These are phyloP conservation scores for Cordylochernes scorpioides DNA, from an alignment of 2,888 invertebrate species.

Conservation along the genomic window DNA sequence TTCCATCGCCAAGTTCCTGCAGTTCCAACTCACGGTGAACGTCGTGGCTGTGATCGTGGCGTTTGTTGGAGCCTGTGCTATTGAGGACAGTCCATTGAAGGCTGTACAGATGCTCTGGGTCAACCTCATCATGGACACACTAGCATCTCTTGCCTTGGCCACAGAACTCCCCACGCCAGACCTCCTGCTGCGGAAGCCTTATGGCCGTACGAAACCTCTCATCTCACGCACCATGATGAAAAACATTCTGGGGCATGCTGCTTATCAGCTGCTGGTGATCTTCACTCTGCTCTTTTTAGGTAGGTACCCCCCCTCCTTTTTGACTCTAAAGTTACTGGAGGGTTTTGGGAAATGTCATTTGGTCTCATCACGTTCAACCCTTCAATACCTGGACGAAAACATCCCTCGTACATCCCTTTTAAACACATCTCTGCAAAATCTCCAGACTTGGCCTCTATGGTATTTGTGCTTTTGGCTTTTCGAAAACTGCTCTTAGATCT, in stretches of 20 bases:
- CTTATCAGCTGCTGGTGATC: conserved; percentile 30
- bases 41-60: conserved; percentile 94
- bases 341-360: too few relatives aligned
- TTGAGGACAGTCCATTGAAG: conserved; percentile 29
- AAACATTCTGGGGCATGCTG: conserved; percentile 30
- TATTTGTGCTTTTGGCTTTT: too few relatives aligned
- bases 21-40: conserved; percentile 96
- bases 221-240: conserved; percentile 31
- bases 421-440: too few relatives aligned
- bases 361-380: too few relatives aligned
- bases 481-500: too few relatives aligned
- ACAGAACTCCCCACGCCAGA: conserved; percentile 26
- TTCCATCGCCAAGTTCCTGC: conserved; percentile 94
- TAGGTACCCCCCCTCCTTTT: too few relatives aligned
- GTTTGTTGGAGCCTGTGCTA: conserved; percentile 90
- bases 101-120: conserved; percentile 38
- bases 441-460: too few relatives aligned
- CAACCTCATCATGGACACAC: conserved; percentile 28
- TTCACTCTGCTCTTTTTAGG: conserved; percentile 30
- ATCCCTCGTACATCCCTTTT: too few relatives aligned
- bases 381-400: too few relatives aligned
- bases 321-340: too few relatives aligned
- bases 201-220: conserved; percentile 29
- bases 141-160: conserved; percentile 26
- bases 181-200: conserved; percentile 25